Conservation (phyloP, 2,113 vertebrate species). For the Piaya cayana region DNA sequence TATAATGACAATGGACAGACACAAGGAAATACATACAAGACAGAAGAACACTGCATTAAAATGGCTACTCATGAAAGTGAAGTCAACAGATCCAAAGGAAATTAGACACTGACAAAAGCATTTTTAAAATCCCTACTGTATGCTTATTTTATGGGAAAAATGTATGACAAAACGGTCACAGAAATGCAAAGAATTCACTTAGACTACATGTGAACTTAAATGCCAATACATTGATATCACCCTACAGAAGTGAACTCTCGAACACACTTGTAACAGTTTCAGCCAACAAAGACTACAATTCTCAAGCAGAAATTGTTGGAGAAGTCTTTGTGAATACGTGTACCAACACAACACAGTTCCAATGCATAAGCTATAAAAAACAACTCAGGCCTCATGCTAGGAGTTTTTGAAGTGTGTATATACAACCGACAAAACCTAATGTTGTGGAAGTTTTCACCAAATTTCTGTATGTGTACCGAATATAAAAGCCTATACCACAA, state of each 20-base stretch:
- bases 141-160: conserved; percentile 15
- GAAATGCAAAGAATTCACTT: background rate
- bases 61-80: background rate
- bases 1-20: background rate
- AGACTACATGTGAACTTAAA: background rate
- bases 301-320: background rate
- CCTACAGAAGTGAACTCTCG: background rate
- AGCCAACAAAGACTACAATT: background rate
- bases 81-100: background rate
- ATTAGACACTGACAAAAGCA: background rate
- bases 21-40: background rate
- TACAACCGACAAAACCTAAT: background rate
- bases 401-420: fast-evolving
- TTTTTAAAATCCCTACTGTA: conserved; percentile 23
- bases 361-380: background rate
- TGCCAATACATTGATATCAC: background rate
- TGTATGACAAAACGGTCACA: background rate
- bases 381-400: background rate
- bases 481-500: background rate
- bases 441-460: background rate
- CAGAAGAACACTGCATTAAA: background rate
- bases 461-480: background rate
- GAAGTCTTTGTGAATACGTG: background rate
- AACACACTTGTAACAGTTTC: background rate
- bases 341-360: background rate